Base-by-base conservation (phyloP, 2,797 vertebrate genomes). In the Alcedo quadribrachys region DNA sequence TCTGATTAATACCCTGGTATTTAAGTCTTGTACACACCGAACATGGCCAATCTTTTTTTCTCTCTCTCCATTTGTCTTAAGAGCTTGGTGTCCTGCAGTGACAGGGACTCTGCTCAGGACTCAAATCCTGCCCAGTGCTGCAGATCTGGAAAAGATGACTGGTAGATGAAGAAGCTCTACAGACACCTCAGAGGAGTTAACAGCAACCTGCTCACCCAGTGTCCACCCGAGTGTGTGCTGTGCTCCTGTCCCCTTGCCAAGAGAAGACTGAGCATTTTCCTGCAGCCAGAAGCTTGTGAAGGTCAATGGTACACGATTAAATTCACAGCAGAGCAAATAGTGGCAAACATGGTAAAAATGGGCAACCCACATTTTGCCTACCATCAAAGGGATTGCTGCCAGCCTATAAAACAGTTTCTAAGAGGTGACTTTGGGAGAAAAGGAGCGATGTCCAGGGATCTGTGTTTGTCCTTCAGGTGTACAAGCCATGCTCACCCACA, bases 71-170 rank as follows among this genome's bases (percentile, higher is more conserved):
- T 74, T 81, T 88, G 32, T 32, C 54, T 21, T 27, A 25, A 79
- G 42, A 42, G 7, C 12, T 30, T 78, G 48, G 4, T 67, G 14
- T 92, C 21, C 15, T 22, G 57, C 69, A 75, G 92, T 69, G 83
- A 58, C 48, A 80, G 84, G 37, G n/a, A 43, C 62, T 69, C 70
- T 68, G 67, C 66, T 74, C 46, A 75, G 67, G 25, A 21, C 45
- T 45, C 68, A 60, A 67, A 43, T 45, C 60, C 53, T 71, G 48
- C 13, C n/a, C 25, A 14, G 10, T 1, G 3, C 73, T 60, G 74
- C 37, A 60, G 55, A 51, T n/a, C 6, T 68, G 73, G 53, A 40
- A 62, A 43, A 74, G 57, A 12, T 0, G 0, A 12, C 9, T 1
- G 17, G 70, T 40, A 19, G 17, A 33, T 9, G n/a, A 25, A 77